Evolutionary conservation across 2,113 vertebrate genomes (phyloP).

Genomic region (Noturus placidus): DNA sequence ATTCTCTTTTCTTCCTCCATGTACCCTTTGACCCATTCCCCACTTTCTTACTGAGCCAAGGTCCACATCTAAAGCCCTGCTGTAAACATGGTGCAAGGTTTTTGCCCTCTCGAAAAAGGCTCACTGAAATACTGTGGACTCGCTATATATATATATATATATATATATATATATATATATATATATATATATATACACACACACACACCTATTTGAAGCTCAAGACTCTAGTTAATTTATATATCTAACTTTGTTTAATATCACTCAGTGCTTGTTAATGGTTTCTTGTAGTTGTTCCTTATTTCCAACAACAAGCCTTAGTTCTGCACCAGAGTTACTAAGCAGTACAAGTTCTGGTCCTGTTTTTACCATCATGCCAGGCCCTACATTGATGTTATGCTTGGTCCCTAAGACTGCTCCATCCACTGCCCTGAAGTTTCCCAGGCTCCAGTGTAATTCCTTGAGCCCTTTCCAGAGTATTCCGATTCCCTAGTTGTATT

Average conservation of each 20-base stretch:
- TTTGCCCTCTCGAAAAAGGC: neutral
- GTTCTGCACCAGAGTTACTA: neutral
- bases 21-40: constrained; percentile 41
- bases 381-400: neutral
- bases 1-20: constrained; percentile 43
- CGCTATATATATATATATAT: too few species aligned
- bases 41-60: constrained; percentile 20
- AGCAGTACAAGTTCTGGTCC: neutral
- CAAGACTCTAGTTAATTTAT: neutral
- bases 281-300: neutral
- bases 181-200: neutral
- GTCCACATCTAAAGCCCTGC: constrained; percentile 4
- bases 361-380: neutral
- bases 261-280: neutral
- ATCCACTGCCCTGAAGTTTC: neutral
- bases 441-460: neutral
- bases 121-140: neutral
- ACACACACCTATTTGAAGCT: neutral
- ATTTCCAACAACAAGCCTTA: neutral
- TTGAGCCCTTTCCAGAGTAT: neutral
- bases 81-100: constrained; percentile 14
- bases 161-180: too few species aligned
- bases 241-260: neutral
- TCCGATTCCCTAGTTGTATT: neutral
- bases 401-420: neutral